Conservation (phyloP, 2,113 vertebrate species). For the Delphinus delphis region DNA sequence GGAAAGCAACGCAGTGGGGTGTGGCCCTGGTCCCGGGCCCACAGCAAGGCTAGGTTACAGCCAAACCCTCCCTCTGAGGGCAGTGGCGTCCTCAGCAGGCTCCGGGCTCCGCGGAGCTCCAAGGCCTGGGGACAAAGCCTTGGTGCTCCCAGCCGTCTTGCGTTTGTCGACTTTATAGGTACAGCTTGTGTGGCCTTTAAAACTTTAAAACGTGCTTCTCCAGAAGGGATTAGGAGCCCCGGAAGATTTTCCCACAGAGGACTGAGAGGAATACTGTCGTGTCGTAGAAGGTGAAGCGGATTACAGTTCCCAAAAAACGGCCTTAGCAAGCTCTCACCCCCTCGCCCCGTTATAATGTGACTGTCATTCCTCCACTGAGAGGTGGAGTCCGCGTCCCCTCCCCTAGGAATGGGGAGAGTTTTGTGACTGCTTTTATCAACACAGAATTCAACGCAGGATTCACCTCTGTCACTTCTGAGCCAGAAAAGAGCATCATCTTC, state of each 20-base stretch:
- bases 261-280: background rate
- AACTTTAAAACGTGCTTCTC: background rate
- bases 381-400: accelerated
- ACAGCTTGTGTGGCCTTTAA: background rate
- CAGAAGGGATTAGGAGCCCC: background rate
- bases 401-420: background rate
- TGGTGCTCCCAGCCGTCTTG: background rate
- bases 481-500: background rate
- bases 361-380: background rate
- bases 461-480: background rate
- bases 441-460: background rate
- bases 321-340: background rate
- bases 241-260: background rate
- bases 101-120: background rate
- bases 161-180: background rate
- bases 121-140: background rate
- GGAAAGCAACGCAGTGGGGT: accelerated
- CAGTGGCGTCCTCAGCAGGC: background rate
- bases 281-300: background rate
- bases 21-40: accelerated
- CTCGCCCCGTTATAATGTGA: background rate
- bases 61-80: background rate
- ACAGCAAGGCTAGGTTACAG: accelerated
- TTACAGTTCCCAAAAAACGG: background rate
- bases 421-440: background rate